Evolutionary conservation across 2,113 vertebrate genomes (phyloP), one percentile per base, ranked within the genome.

Genomic region (Gasterosteus nipponicus): DNA sequence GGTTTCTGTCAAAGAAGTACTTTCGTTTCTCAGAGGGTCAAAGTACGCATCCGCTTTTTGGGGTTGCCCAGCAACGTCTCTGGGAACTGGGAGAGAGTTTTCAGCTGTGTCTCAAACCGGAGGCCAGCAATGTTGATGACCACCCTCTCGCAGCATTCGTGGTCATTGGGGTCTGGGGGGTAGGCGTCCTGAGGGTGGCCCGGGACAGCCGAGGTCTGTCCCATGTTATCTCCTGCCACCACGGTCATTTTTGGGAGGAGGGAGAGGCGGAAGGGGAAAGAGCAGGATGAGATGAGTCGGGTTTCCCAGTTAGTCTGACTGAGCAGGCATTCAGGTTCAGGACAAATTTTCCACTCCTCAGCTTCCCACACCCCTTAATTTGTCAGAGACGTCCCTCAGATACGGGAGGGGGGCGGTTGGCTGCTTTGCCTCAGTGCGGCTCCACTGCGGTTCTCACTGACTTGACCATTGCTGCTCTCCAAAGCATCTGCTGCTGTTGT

Each of bases 51-150:
- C 89, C 98, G 94, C 94, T 95, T 95, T 89, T 95, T 95, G 66
- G 94, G 94, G 86, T 94, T 94, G 68, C 94, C 94, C 69, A 95
- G 89, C 86, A 95, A 90, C 2, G 94, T 94, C 75, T 95, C 94
- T 53, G 94, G 94, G 69, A 95, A 95, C 84, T 94, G 94, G 29
- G 94, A 85, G n/a, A 95, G 93, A n/a, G 94, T 95, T 87, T 94
- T 94, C 19, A 95, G 82, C 80, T 95, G 92, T 0, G 94, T 94
- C 86, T 95, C 94, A 71, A 94, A 95, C 66, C 93, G 95, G 74
- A 99, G 94, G 53, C 98, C 98, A 0, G 98, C 96, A 77, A 99
- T 98, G 92, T 99, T 99, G 91, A 99, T 99, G 87, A 99, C 98
- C 89, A 99, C 98, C 41, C 97, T 92, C 85, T 99, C 98, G 49